These are phyloP conservation scores for Oncorhynchus keta DNA, from an alignment of 2,113 vertebrate species.

Conservation along the genomic window DNA sequence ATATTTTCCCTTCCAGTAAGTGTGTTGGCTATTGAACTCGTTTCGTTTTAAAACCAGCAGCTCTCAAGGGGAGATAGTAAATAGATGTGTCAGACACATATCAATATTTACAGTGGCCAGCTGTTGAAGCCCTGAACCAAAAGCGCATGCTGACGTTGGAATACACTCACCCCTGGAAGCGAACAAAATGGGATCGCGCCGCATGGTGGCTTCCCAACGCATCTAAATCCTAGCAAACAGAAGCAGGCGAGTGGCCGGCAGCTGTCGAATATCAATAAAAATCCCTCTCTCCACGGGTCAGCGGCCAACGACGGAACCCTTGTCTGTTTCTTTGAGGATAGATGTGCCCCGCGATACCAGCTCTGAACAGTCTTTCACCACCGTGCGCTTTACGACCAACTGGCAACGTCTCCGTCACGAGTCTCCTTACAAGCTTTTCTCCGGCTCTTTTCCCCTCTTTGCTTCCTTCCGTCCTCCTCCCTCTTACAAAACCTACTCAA, in stretches of 20 bases:
- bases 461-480: constrained; percentile 2
- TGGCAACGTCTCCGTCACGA: background rate
- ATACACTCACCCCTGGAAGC: constrained; percentile 68
- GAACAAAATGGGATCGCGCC: constrained; percentile 69
- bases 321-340: constrained; percentile 9
- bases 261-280: constrained; percentile 50
- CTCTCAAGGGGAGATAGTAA: too few relatives aligned
- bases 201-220: constrained; percentile 54
- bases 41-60: too few relatives aligned
- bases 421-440: background rate
- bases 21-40: too few relatives aligned
- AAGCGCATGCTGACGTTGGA: background rate
- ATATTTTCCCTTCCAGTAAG: too few relatives aligned
- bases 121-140: background rate
- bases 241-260: constrained; percentile 48
- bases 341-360: background rate
- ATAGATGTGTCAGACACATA: too few relatives aligned
- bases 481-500: background rate
- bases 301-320: constrained; percentile 17
- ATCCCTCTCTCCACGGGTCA: constrained; percentile 21
- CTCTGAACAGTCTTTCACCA: background rate
- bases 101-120: background rate
- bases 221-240: constrained; percentile 50
- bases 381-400: constrained; percentile 7
- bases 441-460: constrained; percentile 10